Percentiles rank a stretch among this genome's conserved stretches.
phyloP scores from a whole-genome alignment of 2,888 invertebrate species.

The Pristionchus japonicus region DNA sequence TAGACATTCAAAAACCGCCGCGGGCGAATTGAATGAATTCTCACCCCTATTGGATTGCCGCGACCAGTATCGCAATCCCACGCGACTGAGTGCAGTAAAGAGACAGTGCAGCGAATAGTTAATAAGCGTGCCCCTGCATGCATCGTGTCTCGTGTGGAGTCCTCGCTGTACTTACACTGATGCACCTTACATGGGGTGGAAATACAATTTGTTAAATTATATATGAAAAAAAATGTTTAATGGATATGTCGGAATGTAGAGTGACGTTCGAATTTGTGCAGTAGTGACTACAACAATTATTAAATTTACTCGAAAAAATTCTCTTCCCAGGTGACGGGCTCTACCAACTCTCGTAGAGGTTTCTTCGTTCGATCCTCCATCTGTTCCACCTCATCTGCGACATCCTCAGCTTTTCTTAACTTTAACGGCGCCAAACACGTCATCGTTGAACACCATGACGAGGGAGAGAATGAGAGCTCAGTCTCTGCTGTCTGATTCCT shows the following conservation, averaged over 20 bases:
- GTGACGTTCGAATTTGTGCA: too few relatives aligned
- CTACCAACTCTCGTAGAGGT: background rate
- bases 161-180: background rate
- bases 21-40: background rate
- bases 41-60: background rate
- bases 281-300: too few relatives aligned
- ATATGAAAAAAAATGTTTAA: too few relatives aligned
- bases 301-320: too few relatives aligned
- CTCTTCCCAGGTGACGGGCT: slow-evolving; percentile 10
- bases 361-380: slow-evolving; percentile 39
- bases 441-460: slow-evolving; percentile 33
- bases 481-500: slow-evolving; percentile 11
- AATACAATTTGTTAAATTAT: too few relatives aligned
- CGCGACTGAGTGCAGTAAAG: background rate
- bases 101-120: background rate
- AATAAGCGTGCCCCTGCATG: background rate
- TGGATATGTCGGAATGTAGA: too few relatives aligned
- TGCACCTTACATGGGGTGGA: too few relatives aligned
- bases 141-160: background rate
- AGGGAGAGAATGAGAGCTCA: background rate
- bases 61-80: background rate
- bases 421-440: background rate
- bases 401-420: slow-evolving; percentile 42
- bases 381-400: slow-evolving; percentile 45
- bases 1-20: background rate